Evolutionary conservation across 2,797 vertebrate species (phyloP), one percentile per base, ranked within the genome.

Genomic region (Xerus rutilus): DNA sequence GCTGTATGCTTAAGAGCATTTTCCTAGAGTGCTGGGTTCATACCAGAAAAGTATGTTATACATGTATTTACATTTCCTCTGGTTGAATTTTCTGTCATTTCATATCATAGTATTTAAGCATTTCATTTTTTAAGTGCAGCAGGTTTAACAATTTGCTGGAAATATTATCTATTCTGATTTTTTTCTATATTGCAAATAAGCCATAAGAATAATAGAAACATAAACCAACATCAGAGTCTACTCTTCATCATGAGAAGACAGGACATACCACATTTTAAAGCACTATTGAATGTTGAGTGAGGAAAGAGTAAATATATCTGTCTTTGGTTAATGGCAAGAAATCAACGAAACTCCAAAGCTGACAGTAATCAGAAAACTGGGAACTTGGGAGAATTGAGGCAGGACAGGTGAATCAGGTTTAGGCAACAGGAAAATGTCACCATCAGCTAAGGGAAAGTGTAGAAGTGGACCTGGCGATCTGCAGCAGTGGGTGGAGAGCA

Each of bases 271-370:
- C 43, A 74, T 74, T 81, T 73, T 52, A 45, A 43, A 57, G 49
- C 47, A 64, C 47, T 25, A 12, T 59, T 25, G 1, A 0, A 59
- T 35, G 10, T 32, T 7, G 52, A 47, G 7, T 47, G 23, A 18
- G 15, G 32, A 47, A 88, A 78, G 14, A 30, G 32, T 64, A n/a
- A 70, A 88, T 65, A 79, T 49, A 59, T 52, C 35, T 82, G 32
- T 77, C 78, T 93, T 23, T 59, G 30, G 23, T 65, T 92, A 69
- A 92, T 18, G 79, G 57, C 52, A 90, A 45, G 54, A 94, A 72
- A 87, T 64, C 2, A 32, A 45, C 8, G 47, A 21, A 82, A 76
- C 11, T 35, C 14, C 25, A 47, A 47, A 81, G 12, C 12, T 45
- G 23, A 45, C 45, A 7, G 35, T 39, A n/a, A 5, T 70, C 57